Evolutionary conservation across 2,888 invertebrate species (phyloP), one percentile per base, ranked within the genome.

Genomic region (Troglohyphantes excavatus): DNA sequence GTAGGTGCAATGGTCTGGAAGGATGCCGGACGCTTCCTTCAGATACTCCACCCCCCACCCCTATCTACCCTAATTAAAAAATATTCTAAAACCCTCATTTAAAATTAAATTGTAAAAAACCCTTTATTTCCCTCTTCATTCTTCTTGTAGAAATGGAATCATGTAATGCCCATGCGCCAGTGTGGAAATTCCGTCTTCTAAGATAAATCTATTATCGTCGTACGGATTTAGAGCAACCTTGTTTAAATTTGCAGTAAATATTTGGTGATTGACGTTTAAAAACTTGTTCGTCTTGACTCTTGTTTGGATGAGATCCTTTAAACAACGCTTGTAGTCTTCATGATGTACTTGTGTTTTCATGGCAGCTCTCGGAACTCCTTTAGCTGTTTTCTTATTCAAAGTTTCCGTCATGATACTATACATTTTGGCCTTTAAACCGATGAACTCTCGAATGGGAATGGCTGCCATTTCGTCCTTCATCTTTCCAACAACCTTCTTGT

Each of bases 131-230:
- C n/a, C n/a, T n/a, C n/a, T n/a, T n/a, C n/a, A n/a, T n/a, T n/a
- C n/a, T n/a, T n/a, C n/a, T n/a, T n/a, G n/a, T n/a, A n/a, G n/a
- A n/a, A n/a, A n/a, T n/a, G n/a, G n/a, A n/a, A n/a, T n/a, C n/a
- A n/a, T n/a, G n/a, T 70, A 39, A 39, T 70, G 70, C 13, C 70
- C 70, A 29, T 39, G 33, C 17, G 70, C 33, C 17, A 70, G 17
- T 17, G 70, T 33, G n/a, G 17, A 11, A 9, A 70, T 19, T 19
- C 70, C 70, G n/a, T 70, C 39, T n/a, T 39, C 21, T 5, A 70
- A n/a, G 19, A 70, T 17, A 21, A 6, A 70, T 0, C 70, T 29
- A 6, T 70, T 70, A 29, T 29, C 26, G 17, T 70, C 70, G 2
- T 19, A 70, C 17, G 33, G 33, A 13, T 29, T 29, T 5, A 70